Evolutionary conservation across 2,797 vertebrate genomes (phyloP), one percentile per base, ranked within the genome.

Genomic region (Helarctos malayanus): DNA sequence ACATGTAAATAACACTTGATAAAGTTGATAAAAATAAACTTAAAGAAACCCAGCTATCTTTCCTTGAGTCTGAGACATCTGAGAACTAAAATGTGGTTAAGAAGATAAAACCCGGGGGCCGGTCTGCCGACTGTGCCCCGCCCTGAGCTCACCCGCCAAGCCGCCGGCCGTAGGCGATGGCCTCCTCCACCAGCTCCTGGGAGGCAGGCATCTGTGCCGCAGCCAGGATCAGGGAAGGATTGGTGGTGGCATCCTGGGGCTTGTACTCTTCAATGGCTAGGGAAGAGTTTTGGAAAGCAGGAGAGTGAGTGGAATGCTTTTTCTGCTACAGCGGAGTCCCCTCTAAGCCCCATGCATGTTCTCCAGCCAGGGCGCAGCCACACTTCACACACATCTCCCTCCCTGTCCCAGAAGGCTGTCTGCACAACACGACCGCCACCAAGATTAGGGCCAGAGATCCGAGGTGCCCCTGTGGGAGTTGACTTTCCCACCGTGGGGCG

Each of bases 211-310:
- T 99, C 98, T 99, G 99, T 0, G 99, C 99, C 0, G 99, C 99
- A 47, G 99, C 99, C 88, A 99, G 98, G 93, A 99, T 99, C 80
- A 99, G 99, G 10, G 99, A 99, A 0, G 99, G 99, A 98, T 99
- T 99, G 35, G 99, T 99, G 92, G 99, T 99, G 94, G 99, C 99
- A 99, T 99, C 99, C 91, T 99, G 99, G 49, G 99, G 99, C 98
- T 99, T 99, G 98, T 99, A 99, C 97, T 99, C 99, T 0, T 99
- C 99, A 8, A 99, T 99, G 86, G 99, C 99, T 99, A 85, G 8
- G 52, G 63, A 97, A 76, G 21, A 91, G 91, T 38, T 69, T 35
- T n/a, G 35, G 73, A 69, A 18, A 41, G 18, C 56, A 69, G 85
- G 27, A 2, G 13, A 19, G 14, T 86, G 2, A 82, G 45, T 11